phyloP scores from a whole-genome alignment of 2,113 vertebrate genomes.

The Mus spicilegus region DNA sequence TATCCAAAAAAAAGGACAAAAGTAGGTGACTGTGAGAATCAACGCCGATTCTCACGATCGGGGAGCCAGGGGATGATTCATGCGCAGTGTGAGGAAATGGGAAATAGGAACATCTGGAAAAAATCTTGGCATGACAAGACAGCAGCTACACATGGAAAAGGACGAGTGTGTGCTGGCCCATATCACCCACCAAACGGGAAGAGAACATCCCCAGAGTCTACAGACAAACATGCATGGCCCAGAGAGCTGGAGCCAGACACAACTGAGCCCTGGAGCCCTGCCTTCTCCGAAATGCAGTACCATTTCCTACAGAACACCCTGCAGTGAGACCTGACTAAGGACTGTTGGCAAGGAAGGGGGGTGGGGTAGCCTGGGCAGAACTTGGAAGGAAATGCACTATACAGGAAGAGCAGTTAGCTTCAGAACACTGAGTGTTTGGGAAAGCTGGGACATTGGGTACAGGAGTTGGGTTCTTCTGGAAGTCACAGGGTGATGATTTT shows the following conservation, averaged over 20 bases:
- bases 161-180: slow-evolving; percentile 23
- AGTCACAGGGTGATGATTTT: not conserved
- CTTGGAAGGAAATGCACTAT: rapidly evolving
- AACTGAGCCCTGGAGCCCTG: not conserved
- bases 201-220: not conserved
- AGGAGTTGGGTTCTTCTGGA: not conserved
- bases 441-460: rapidly evolving
- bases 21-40: slow-evolving; percentile 74
- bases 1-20: slow-evolving; percentile 30
- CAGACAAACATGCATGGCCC: rapidly evolving
- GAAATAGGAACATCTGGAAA: slow-evolving; percentile 78
- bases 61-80: slow-evolving; percentile 75
- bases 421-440: not conserved
- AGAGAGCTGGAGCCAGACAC: rapidly evolving
- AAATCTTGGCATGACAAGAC: slow-evolving; percentile 71
- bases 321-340: not conserved
- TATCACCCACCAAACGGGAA: not conserved
- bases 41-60: slow-evolving; percentile 49
- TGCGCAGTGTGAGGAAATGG: slow-evolving; percentile 70
- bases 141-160: slow-evolving; percentile 53
- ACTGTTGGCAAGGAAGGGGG: not conserved
- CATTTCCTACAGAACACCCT: not conserved
- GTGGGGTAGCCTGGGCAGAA: not conserved
- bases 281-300: not conserved
- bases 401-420: not conserved